phyloP scores from a whole-genome alignment of 2,888 invertebrate genomes.

The Diplazon laetatorius region DNA sequence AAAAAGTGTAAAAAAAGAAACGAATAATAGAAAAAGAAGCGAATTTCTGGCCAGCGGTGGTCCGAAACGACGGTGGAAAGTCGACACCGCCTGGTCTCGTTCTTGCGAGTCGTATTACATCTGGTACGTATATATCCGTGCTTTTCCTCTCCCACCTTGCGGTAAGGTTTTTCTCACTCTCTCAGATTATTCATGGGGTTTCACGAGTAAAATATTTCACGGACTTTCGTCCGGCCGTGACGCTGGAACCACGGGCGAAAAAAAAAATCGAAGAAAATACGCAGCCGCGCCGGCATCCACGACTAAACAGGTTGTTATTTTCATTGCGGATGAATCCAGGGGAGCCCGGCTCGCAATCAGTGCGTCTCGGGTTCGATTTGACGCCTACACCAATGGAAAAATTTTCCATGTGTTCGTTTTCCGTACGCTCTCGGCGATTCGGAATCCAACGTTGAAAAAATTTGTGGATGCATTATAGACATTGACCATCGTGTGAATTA shows the following conservation, averaged over 20 bases:
- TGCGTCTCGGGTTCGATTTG: no score
- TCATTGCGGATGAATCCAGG: background rate
- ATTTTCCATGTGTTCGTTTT: no score
- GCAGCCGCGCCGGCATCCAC: background rate
- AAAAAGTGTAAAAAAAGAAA: no score
- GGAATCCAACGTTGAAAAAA: no score
- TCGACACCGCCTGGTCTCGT: slow-evolving; percentile 9
- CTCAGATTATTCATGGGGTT: slow-evolving; percentile 49
- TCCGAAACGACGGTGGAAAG: slow-evolving; percentile 37
- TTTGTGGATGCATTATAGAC: no score
- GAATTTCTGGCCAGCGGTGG: slow-evolving; percentile 9
- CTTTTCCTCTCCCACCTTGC: background rate
- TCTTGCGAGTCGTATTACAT: slow-evolving; percentile 35
- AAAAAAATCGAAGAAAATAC: slow-evolving; percentile 12
- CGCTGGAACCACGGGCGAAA: background rate
- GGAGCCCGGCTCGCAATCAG: no score
- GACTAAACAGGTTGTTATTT: slow-evolving; percentile 22
- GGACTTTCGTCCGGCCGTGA: slow-evolving; percentile 19
- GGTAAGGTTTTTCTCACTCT: slow-evolving; percentile 1
- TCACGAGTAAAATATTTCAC: slow-evolving; percentile 40
- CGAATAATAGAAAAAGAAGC: slow-evolving; percentile 15
- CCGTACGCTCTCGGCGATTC: no score
- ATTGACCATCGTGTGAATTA: no score
- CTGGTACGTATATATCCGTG: slow-evolving; percentile 12
- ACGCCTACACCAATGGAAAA: no score